phyloP scores from a whole-genome alignment of 2,113 vertebrate species.

The Forbesichthys agassizii region DNA sequence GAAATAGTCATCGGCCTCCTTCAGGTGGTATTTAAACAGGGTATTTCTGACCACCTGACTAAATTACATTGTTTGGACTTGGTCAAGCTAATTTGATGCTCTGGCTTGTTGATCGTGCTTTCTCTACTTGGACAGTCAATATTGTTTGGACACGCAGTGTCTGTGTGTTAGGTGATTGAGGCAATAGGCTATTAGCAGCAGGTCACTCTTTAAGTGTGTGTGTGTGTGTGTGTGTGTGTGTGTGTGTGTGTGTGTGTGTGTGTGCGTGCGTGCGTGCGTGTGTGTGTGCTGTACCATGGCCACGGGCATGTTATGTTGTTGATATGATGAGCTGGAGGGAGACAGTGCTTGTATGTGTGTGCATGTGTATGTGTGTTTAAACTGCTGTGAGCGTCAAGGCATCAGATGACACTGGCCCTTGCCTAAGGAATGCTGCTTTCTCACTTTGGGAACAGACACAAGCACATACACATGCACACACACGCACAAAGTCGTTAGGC shows the following conservation, averaged over 20 bases:
- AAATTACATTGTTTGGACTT: conserved; percentile 64
- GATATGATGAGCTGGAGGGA: conserved; percentile 34
- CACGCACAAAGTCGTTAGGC: not conserved
- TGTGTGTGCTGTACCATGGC: conserved; percentile 50
- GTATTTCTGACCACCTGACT: conserved; percentile 48
- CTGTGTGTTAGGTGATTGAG: not conserved
- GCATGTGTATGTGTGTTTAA: conserved; percentile 10
- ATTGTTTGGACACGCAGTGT: conserved; percentile 9
- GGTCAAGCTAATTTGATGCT: conserved; percentile 57
- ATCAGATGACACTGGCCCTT: conserved; percentile 40
- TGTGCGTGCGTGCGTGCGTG: too few relatives aligned
- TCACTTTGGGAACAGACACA: conserved; percentile 13
- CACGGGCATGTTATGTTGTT: conserved; percentile 58
- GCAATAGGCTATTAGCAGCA: not conserved
- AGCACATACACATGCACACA: not conserved
- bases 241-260: conserved; percentile 17
- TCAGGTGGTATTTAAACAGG: conserved; percentile 52
- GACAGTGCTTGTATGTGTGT: not conserved
- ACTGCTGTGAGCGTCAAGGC: conserved; percentile 9
- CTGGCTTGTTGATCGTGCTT: conserved; percentile 26
- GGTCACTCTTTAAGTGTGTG: conserved; percentile 4
- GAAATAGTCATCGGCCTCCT: too few relatives aligned
- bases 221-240: conserved; percentile 25
- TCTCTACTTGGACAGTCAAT: conserved; percentile 3
- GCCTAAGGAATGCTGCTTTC: conserved; percentile 38